phyloP scores from a whole-genome alignment of 2,113 vertebrate species.

The Python bivittatus region DNA sequence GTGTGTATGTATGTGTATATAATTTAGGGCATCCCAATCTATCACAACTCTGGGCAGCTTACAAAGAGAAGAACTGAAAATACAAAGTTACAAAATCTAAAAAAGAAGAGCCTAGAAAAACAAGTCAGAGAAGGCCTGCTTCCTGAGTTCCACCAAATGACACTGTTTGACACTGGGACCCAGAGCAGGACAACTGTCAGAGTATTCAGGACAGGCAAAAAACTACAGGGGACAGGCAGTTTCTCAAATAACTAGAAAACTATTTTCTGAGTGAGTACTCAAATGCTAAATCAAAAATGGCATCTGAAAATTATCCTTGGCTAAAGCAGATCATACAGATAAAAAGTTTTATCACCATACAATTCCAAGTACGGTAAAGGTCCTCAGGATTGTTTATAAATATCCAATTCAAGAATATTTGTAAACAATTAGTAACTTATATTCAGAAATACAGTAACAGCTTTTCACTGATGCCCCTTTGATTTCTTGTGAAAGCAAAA shows the following conservation, averaged over 20 bases:
- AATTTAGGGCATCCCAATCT: not conserved
- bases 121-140: not conserved
- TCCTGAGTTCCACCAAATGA: not conserved
- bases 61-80: not conserved
- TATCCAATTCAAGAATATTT: not conserved
- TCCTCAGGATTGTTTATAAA: not conserved
- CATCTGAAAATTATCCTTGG: not conserved
- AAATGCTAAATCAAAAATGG: conserved; percentile 2
- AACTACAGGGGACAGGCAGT: not conserved
- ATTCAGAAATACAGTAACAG: not conserved
- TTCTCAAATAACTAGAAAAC: not conserved
- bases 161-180: not conserved
- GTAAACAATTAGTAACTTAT: not conserved
- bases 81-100: not conserved
- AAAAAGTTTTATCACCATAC: not conserved
- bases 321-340: not conserved
- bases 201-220: not conserved
- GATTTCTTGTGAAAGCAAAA: not conserved
- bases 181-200: not conserved
- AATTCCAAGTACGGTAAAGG: not conserved
- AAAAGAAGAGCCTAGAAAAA: not conserved
- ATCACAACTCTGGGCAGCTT: not conserved
- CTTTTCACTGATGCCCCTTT: not conserved
- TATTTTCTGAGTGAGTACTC: not conserved
- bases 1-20: not conserved